Conservation (phyloP, 1,140 invertebrate genomes). For the Drosophila lacteicornis region DNA sequence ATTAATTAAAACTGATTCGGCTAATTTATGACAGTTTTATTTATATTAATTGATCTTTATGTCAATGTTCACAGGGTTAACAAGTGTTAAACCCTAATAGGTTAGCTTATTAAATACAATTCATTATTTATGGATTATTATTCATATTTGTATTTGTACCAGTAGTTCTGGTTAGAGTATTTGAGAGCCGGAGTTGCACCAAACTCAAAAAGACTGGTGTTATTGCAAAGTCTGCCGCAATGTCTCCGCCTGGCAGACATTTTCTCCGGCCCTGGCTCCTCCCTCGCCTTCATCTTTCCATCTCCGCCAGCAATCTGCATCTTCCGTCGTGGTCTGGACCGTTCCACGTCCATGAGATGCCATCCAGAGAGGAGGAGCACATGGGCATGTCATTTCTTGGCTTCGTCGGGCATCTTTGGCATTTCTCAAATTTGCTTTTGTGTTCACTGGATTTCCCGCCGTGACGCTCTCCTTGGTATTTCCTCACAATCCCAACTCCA, state of each 20-base stretch:
- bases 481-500: conserved; percentile 43
- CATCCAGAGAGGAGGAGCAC: conserved; percentile 47
- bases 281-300: conserved; percentile 33
- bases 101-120: background rate
- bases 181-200: background rate
- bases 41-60: conserved; percentile 4
- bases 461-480: conserved; percentile 42
- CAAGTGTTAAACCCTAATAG: background rate
- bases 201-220: conserved; percentile 20
- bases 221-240: conserved; percentile 79
- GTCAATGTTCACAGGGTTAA: background rate
- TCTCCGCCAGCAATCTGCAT: conserved; percentile 22
- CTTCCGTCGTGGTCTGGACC: conserved; percentile 33
- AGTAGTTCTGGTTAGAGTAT: conserved; percentile 10
- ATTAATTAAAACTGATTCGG: background rate
- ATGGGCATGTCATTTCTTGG: conserved; percentile 79
- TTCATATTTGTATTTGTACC: background rate
- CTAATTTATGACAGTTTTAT: background rate
- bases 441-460: conserved; percentile 13
- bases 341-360: conserved; percentile 36
- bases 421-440: conserved; percentile 67
- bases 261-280: conserved; percentile 19
- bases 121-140: background rate
- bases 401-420: conserved; percentile 75
- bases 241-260: conserved; percentile 70